Conservation (phyloP, 2,888 invertebrate genomes). For the Agrochola litura region DNA sequence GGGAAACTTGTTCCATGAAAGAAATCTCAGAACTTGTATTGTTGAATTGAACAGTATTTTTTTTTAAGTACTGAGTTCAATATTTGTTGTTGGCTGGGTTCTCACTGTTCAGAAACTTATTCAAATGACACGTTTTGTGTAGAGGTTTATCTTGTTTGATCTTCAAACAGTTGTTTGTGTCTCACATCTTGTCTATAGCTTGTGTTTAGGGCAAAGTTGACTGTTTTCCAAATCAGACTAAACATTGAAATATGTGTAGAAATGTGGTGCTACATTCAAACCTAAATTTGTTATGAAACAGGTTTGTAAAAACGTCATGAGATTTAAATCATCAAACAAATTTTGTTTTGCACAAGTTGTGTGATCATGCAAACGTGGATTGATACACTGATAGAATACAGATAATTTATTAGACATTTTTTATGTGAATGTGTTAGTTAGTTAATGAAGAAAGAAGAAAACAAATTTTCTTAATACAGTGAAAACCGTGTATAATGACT, state of each 20-base stretch:
- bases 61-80: neutral
- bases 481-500: too few species aligned
- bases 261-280: neutral
- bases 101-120: neutral
- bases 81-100: neutral
- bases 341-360: neutral
- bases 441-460: neutral
- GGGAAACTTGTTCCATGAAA: neutral
- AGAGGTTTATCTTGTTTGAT: neutral
- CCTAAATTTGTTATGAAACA: neutral
- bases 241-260: neutral
- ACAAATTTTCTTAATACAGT: neutral
- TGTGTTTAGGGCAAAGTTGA: neutral
- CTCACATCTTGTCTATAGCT: neutral
- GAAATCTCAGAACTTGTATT: neutral
- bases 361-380: neutral
- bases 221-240: neutral
- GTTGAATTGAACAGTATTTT: neutral
- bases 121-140: neutral
- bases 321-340: neutral
- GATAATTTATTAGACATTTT: neutral
- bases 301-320: neutral
- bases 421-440: too few species aligned
- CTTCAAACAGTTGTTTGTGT: neutral
- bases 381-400: neutral